Evolutionary conservation across 2,888 invertebrate genomes (phyloP), one percentile per base, ranked within the genome.

Genomic region (Heliconius aoede): DNA sequence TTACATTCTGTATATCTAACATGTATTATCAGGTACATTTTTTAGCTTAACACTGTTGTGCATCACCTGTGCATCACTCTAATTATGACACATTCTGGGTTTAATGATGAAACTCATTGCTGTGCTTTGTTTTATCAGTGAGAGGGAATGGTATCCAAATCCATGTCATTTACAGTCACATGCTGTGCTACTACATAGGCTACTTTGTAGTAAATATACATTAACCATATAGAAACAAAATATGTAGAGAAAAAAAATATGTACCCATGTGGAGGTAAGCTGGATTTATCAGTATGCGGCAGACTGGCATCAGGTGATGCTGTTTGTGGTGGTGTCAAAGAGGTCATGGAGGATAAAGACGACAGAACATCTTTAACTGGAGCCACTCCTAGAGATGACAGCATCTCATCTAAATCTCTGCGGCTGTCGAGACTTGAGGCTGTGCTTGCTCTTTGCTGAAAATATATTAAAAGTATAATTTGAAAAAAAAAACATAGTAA

Each of bases 281-380:
- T 95, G 87, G 92, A 95, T 88, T 94, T 95, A 93, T 88, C 94
- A 18, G 91, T 89, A 80, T 96, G 96, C 81, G 97, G 97, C 80
- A 97, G 92, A 85, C 98, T 98, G 80, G 96, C 96, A 85, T 98
- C 98, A 0, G 97, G 97, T 55, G 97, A 97, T 76, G 96, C 95
- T 72, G 97, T 97, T 85, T 97, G 96, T 82, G 97, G 97, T 2
- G 97, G 97, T 21, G 97, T 97, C 68, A 97, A 91, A 15, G 97
- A 97, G 83, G 97, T 97, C 89, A 97, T 96, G 81, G 97, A 97
- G 0, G 97, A 97, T 64, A 98, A 95, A 76, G 97, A 97, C 1
- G 97, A 97, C 72, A 97, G 91, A 9, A 98, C 97, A 89, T 98
- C 98, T 85, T 97, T 97, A 36, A 98, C 97, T 0, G 98, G 97